Evolutionary conservation across 2,113 vertebrate species (phyloP), one percentile per base, ranked within the genome.

Genomic region (Sminthopsis crassicaudata): DNA sequence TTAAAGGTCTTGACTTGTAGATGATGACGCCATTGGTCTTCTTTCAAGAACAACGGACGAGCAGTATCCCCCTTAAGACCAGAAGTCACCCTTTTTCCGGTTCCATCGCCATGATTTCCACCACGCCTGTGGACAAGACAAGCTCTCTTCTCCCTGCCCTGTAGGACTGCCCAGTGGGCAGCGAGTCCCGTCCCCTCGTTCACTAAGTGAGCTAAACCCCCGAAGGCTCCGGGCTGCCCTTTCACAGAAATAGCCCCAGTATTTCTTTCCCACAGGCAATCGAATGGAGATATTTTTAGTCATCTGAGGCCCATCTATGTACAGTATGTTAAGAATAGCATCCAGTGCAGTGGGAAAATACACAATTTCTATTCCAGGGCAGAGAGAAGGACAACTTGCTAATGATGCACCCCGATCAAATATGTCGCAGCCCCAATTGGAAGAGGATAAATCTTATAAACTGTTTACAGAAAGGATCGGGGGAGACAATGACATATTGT

Each of bases 261-360:
- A 96, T 91, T 92, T 98, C 96, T 97, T 99, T 99, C 98, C 98
- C 99, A 98, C 98, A 98, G 98, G 97, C 98, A 96, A 46, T 91
- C 90, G 53, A 93, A 95, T 2, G 96, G 94, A 93, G 97, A 91
- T 99, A 99, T 99, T 99, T 99, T 98, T 99, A 99, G 98, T 98
- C 93, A 92, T 2, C 95, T 92, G 97, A 97, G 97, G 97, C 97
- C 57, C 76, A 94, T 84, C 67, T 84, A 84, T 91, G 96, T 98
- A 76, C 8, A 0, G 91, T 88, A 92, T 97, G 98, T 98, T 97
- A 98, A 98, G 98, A 98, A 98, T 98, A 98, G 98, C 98, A 95
- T 96, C 97, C 88, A 14, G 2, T 97, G 97, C 97, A 98, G 98
- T 98, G 98, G 98, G 98, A 98, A 98, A 96, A 97, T 95, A 92